Evolutionary conservation across 2,113 vertebrate species (phyloP), one percentile per base, ranked within the genome.

Genomic region (Lanius collurio): DNA sequence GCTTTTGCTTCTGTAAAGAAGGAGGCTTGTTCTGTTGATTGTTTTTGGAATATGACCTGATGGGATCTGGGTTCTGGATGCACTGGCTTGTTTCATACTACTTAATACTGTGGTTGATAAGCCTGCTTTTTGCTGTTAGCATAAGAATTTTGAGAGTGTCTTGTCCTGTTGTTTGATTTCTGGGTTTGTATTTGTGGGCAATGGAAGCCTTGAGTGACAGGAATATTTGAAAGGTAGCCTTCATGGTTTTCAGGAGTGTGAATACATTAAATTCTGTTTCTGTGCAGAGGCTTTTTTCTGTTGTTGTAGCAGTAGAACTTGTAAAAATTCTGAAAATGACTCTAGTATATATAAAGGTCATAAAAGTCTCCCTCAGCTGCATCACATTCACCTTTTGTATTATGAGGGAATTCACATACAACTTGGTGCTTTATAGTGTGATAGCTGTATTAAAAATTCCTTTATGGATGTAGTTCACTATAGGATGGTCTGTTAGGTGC

Each of bases 401-500:
- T 94, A 63, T 87, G 95, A n/a, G 96, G 84, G 19, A 98, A 94
- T 87, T 97, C 91, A 64, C 89, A 80, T 15, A 96, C 93, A 71
- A 98, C 97, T 35, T 97, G 87, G 7, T 97, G 98, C 53, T 98
- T 98, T 75, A 90, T 57, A 60, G 41, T 87, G 93, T 81, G 97
- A 76, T 15, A 98, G 93, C 93, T 98, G 96, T 70, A 98, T 3
- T 55, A 98, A 98, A 98, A 95, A 77, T 97, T 96, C 87, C 95
- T 97, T 62, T 98, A 97, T 39, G 98, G 97, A 94, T 97, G 97
- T 30, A 98, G 94, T 82, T 98, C 98, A 44, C 96, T 93, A 41
- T 95, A 98, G 7, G 93, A 94, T 26, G 97, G 89, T 33, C 41
- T n/a, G 74, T 82, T 82, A 60, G 80, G 22, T 49, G 90, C 80